Base-by-base conservation (phyloP, 2,797 vertebrate genomes). In the Coreius guichenoti region DNA sequence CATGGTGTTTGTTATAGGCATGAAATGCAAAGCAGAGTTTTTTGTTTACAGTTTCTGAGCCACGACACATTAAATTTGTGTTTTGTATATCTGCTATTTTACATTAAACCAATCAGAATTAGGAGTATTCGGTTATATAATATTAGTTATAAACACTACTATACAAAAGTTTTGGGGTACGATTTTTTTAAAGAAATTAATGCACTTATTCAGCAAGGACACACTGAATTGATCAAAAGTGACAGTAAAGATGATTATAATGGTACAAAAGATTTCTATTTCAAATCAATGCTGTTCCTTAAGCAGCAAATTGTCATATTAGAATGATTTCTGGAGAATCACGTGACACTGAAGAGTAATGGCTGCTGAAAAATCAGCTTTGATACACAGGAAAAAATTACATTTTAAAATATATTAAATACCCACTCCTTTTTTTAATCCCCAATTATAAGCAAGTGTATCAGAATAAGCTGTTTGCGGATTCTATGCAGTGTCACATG, bases 41-140 rank as follows among this genome's bases (percentile, higher is more conserved):
- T 23, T 29, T 51, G 29, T 33, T n/a, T 3, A 69, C 1, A 5
- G 19, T 43, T 70, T 70, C 21, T 13, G 5, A n/a, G 11, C 36
- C 21, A 43, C 23, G 12, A 61, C 12, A 63, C 21, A 13, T 70
- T 21, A 8, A 3, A 11, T 23, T 33, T 21, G 12, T 75, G 73
- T 75, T 33, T 75, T 5, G n/a, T 54, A 31, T 49, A 47, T 72
- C 13, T n/a, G n/a, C 23, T 72, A 72, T 72, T 72, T 72, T 47
- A 68, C 65, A 67, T 36, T 36, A 3, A 11, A 16, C 11, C 23
- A 26, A 45, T 36, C 12, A n/a, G 69, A 17, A 47, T 29, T 47
- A 8, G 4, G 1, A 21, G 21, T 43, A 14, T 70, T 26, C 1
- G 8, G 3, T 29, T 17, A 43, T 14, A 43, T 39, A 9, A 47